Evolutionary conservation across 2,113 vertebrate species (phyloP).

Genomic region (Pedetes capensis): DNA sequence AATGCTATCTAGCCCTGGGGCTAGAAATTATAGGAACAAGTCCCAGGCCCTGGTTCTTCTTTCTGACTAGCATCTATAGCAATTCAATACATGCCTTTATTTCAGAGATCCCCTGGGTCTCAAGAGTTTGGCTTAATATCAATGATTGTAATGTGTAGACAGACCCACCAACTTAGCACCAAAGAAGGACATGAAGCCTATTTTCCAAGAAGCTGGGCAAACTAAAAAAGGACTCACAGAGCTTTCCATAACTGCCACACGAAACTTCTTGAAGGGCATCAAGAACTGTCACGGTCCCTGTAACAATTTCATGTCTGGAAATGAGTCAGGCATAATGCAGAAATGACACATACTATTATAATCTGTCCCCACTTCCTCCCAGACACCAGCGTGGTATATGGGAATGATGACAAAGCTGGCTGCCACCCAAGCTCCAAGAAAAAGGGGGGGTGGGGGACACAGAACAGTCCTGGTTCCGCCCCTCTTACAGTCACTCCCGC

Average conservation of each 20-base stretch:
- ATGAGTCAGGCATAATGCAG: neutral
- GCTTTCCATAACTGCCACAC: neutral
- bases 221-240: fast-evolving
- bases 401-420: neutral
- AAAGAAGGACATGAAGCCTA: neutral
- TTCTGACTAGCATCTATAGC: neutral
- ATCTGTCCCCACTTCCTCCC: conserved; percentile 13
- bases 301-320: neutral
- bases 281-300: fast-evolving
- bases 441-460: neutral
- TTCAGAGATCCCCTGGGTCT: neutral
- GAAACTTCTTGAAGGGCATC: neutral
- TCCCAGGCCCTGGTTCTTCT: neutral
- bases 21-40: neutral
- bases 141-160: fast-evolving
- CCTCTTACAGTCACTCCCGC: neutral
- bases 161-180: neutral
- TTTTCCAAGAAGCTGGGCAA: neutral
- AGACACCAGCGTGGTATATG: neutral
- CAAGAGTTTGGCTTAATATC: neutral
- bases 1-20: neutral
- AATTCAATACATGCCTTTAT: neutral
- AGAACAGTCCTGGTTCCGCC: neutral
- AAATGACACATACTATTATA: neutral
- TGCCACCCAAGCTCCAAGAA: neutral